Conservation (phyloP, 2,797 vertebrate species). For the Helostoma temminkii region DNA sequence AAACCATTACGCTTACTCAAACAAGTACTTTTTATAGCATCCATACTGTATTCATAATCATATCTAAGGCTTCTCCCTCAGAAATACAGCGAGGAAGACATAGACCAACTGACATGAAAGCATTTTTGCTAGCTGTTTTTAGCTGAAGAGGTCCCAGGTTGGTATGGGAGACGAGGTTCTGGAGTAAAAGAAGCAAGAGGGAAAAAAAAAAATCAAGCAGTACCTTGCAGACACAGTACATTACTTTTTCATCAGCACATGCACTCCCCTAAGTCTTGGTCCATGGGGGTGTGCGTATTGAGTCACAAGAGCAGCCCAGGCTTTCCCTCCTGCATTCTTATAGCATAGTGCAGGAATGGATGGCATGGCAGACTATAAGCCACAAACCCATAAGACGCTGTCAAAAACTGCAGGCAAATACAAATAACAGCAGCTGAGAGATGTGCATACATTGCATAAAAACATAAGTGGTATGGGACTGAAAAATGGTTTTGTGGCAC, state of each 20-base stretch:
- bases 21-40: conserved; percentile 22
- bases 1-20: conserved; percentile 24
- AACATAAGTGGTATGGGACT: conserved; percentile 15
- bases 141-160: conserved; percentile 67
- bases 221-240: conserved; percentile 85
- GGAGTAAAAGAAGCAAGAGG: conserved; percentile 47
- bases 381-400: conserved; percentile 54
- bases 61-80: conserved; percentile 28
- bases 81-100: conserved; percentile 24
- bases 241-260: conserved; percentile 88
- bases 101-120: conserved; percentile 47
- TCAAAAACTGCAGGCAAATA: conserved; percentile 66
- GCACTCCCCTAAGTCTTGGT: conserved; percentile 81
- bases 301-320: conserved; percentile 74
- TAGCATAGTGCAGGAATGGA: conserved; percentile 70
- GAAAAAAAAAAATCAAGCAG: conserved; percentile 63
- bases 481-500: background rate
- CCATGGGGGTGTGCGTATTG: conserved; percentile 77
- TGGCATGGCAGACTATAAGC: conserved; percentile 55
- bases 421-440: conserved; percentile 50
- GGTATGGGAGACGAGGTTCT: conserved; percentile 64
- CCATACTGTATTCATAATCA: conserved; percentile 34
- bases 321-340: conserved; percentile 66
- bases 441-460: conserved; percentile 58
- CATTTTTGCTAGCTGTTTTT: conserved; percentile 69